These are phyloP conservation scores for Adelognathus sp. DNA, from an alignment of 2,888 invertebrate species.

Conservation along the genomic window DNA sequence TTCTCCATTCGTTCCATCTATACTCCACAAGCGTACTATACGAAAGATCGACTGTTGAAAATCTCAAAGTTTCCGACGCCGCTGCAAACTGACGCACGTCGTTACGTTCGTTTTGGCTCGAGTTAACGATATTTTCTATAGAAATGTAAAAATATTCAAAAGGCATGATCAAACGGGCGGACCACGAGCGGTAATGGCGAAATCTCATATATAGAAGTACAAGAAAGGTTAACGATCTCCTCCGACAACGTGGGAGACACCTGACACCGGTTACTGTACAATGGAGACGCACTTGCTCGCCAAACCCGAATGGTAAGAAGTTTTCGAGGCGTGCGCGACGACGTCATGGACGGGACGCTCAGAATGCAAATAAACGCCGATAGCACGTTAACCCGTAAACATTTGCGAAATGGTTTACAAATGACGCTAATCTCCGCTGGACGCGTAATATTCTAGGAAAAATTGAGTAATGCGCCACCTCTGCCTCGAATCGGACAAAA, in stretches of 20 bases:
- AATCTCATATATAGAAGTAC: neutral
- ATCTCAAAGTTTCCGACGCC: neutral
- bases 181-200: neutral
- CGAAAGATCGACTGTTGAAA: too few species aligned
- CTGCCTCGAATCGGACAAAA: too few species aligned
- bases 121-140: neutral
- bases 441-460: neutral
- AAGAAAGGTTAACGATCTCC: neutral
- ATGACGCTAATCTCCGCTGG: neutral
- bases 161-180: neutral
- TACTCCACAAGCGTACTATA: too few species aligned
- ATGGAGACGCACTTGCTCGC: neutral
- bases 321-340: neutral
- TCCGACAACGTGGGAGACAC: neutral
- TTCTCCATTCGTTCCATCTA: neutral
- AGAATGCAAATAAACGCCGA: neutral
- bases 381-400: neutral
- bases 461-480: too few species aligned
- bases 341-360: neutral
- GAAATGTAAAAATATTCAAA: neutral
- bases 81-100: neutral
- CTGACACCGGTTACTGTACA: neutral
- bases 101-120: neutral
- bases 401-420: neutral
- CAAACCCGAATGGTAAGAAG: slow-evolving; percentile 9